Evolutionary conservation across 2,797 vertebrate species (phyloP).

Genomic region (Melanotaenia boesemani): DNA sequence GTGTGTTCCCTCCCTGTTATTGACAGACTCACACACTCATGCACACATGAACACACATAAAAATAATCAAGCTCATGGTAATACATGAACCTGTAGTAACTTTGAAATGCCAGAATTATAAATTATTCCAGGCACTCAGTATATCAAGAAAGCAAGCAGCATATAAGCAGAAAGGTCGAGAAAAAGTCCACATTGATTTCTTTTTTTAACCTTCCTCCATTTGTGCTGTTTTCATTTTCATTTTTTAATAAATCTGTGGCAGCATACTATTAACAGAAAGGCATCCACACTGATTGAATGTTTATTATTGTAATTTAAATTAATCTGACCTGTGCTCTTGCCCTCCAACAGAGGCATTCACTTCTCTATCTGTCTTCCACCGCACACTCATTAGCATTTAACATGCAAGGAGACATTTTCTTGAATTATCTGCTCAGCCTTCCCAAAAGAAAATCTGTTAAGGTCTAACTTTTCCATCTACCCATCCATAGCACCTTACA

Average conservation of each 20-base stretch:
- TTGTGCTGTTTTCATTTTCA: background rate
- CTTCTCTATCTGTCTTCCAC: conserved; percentile 24
- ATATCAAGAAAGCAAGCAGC: conserved; percentile 25
- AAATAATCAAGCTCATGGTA: background rate
- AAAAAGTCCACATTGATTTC: conserved; percentile 7
- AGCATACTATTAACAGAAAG: conserved; percentile 63
- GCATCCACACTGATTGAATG: conserved; percentile 64
- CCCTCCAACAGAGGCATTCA: conserved; percentile 43
- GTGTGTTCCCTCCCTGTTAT: conserved; percentile 66
- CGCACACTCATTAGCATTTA: conserved; percentile 16
- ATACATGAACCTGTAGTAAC: conserved; percentile 20
- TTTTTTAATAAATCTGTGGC: conserved; percentile 21
- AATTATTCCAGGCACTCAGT: conserved; percentile 48
- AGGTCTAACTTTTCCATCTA: background rate
- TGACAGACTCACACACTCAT: conserved; percentile 51
- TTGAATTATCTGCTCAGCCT: conserved; percentile 15
- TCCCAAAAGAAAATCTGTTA: conserved; percentile 8
- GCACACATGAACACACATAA: conserved; percentile 16
- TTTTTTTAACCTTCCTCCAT: conserved; percentile 25
- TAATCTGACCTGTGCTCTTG: conserved; percentile 48
- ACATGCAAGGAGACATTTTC: conserved; percentile 26
- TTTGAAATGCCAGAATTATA: conserved; percentile 57
- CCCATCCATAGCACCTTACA: background rate
- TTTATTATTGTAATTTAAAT: conserved; percentile 79
- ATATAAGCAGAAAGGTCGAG: conserved; percentile 2